Base-by-base conservation (phyloP, 2,888 invertebrate genomes). In the Amblyteles armatorius region DNA sequence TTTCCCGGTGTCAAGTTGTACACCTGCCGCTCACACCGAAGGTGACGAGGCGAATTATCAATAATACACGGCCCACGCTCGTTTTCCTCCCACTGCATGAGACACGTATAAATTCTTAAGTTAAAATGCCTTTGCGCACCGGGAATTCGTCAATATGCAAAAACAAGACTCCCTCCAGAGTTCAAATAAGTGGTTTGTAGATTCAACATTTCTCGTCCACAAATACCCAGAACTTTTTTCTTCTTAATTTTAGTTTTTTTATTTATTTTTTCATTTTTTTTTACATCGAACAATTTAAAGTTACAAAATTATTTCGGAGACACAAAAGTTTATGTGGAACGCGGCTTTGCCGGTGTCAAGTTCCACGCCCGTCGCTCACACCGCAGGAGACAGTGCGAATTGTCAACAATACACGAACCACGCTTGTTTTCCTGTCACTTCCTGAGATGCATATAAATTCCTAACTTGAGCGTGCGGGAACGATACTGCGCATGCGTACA, bases 1-100 rank as follows among this genome's bases (percentile, higher is more conserved):
- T 71, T 57, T 57, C 57, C n/a, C 80, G 57, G 83, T 76, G 80
- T 83, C 83, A 80, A 83, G 83, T 83, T 80, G 71, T 29, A 76
- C 83, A 71, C 79, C 80, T 65, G 65, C 50, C 44, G 65, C 57
- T 60, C 36, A 55, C 79, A 50, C 48, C 26, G 44, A 68, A 78
- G 79, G 67, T 67, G 68, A 76, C 36, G 69, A 44, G 29, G 60
- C 44, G n/a, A 19, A 33, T 55, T 48, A 71, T 83, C 11, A 79
- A 83, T 79, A 79, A 83, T 69, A 33, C 63, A 83, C 44, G 1
- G 13, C 60, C 6, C 19, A 74, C 63, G 76, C 71, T 80, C 48
- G 26, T 55, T 71, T 60, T 29, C 33, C 65, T 72, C 40, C 57
- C 72, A 29, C 60, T 74, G 48, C 73, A 48, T 48, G 22, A 57